These are phyloP conservation scores for Protobothrops flavoviridis DNA, from an alignment of 2,113 vertebrate genomes.

Conservation along the genomic window DNA sequence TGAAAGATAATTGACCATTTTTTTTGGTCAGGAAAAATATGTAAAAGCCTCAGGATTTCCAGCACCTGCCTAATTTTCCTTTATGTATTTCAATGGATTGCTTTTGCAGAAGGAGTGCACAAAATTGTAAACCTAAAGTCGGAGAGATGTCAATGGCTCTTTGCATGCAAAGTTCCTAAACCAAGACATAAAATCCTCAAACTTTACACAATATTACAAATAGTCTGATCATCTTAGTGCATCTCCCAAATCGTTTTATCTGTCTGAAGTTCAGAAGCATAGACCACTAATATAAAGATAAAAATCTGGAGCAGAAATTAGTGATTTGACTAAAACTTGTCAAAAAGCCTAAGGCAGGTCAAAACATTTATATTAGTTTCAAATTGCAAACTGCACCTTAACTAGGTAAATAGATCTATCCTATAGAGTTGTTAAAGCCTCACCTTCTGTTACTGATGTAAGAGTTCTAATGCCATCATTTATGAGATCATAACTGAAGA, in stretches of 20 bases:
- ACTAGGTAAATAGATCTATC: rapidly evolving
- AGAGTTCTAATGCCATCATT: conserved; percentile 18
- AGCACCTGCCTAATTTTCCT: neutral
- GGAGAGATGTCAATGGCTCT: neutral
- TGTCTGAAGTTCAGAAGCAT: neutral
- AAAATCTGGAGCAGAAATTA: neutral
- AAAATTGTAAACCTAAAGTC: neutral
- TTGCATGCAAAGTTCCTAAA: neutral
- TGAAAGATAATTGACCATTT: neutral
- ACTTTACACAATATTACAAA: neutral
- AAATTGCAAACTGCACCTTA: rapidly evolving
- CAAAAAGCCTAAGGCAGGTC: neutral
- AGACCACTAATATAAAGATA: neutral
- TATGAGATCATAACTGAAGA: neutral
- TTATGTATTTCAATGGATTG: neutral
- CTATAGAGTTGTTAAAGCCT: neutral
- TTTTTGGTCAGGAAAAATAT: neutral
- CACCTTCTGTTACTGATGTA: neutral
- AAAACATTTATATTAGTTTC: neutral
- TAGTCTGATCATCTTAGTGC: neutral
- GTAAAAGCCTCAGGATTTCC: neutral
- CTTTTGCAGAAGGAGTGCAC: neutral
- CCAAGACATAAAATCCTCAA: neutral
- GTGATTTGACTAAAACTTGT: neutral
- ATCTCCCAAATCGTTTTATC: neutral